Conservation (phyloP, 92 coral and sea anemone species). For the Parazoanthus swiftii region DNA sequence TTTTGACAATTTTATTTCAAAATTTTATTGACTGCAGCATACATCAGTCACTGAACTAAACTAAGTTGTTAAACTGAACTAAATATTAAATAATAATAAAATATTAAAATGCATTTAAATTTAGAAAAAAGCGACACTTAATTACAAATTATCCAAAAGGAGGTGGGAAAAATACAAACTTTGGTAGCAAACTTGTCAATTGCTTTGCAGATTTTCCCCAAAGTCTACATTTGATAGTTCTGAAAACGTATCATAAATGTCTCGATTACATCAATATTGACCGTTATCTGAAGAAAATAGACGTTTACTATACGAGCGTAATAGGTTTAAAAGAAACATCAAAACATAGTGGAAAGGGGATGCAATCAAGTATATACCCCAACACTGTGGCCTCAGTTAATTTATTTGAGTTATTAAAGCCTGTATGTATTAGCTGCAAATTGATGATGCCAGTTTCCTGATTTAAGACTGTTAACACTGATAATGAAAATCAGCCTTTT, state of each 20-base stretch:
- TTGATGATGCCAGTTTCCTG: not conserved
- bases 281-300: not conserved
- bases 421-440: not conserved
- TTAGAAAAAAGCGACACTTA: no score
- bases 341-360: not conserved
- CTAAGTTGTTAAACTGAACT: not conserved
- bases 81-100: no score
- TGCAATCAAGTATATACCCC: no score
- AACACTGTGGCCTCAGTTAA: not conserved
- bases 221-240: not conserved
- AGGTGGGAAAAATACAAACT: no score
- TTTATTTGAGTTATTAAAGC: not conserved
- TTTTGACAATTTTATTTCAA: not conserved
- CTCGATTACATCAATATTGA: no score
- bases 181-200: not conserved
- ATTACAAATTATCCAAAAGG: no score
- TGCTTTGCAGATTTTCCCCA: not conserved
- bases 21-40: not conserved
- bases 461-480: no score
- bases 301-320: not conserved
- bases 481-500: not conserved
- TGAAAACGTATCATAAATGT: not conserved
- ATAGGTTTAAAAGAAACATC: not conserved
- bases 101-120: not conserved
- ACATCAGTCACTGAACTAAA: not conserved